Conservation (phyloP, 2,888 invertebrate genomes). For the Morpho deidamia region DNA sequence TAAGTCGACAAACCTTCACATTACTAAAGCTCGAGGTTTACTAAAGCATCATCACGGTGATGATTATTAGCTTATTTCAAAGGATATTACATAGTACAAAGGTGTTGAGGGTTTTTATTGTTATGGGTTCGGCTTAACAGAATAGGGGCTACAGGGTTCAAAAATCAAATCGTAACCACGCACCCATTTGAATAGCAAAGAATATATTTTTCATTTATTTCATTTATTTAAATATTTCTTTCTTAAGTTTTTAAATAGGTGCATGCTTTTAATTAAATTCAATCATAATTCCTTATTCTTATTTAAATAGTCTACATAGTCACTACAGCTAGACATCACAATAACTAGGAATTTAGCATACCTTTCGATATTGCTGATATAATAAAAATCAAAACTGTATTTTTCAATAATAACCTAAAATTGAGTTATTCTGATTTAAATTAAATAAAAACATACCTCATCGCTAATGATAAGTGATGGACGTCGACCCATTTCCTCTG, state of each 20-base stretch:
- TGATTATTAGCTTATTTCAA: constrained; percentile 51
- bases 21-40: constrained; percentile 55
- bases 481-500: constrained; percentile 90
- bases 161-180: constrained; percentile 22
- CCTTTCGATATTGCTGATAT: constrained; percentile 39
- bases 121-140: constrained; percentile 77
- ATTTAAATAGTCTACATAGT: constrained; percentile 25
- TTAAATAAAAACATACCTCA: constrained; percentile 84
- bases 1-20: constrained; percentile 45
- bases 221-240: not conserved
- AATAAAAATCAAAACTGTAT: constrained; percentile 18
- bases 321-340: constrained; percentile 47
- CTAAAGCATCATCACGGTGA: constrained; percentile 57
- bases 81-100: constrained; percentile 31
- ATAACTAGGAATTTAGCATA: constrained; percentile 44
- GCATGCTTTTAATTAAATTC: constrained; percentile 18
- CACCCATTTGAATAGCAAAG: constrained; percentile 18
- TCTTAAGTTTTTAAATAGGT: constrained; percentile 11
- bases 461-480: constrained; percentile 95
- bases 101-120: constrained; percentile 47
- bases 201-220: not conserved
- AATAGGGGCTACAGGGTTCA: constrained; percentile 62
- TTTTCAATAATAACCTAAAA: constrained; percentile 3
- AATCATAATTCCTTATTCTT: constrained; percentile 21
- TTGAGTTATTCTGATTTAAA: constrained; percentile 4